Conservation (phyloP, 2,113 vertebrate species). For the Rallus limicola region DNA sequence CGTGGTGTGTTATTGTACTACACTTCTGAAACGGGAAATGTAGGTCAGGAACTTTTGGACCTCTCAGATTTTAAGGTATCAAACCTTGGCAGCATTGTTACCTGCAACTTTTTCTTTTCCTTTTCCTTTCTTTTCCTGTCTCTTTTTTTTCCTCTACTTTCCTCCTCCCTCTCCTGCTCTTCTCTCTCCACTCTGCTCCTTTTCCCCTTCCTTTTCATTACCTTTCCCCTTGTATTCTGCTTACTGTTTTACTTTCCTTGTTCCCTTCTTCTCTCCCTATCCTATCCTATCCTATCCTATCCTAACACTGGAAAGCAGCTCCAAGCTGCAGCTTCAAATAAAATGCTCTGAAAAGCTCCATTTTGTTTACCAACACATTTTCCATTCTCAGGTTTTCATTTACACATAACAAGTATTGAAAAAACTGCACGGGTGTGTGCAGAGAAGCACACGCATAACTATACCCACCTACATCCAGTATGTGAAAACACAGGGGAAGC, state of each 20-base stretch:
- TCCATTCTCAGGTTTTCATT: background rate
- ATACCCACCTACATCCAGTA: background rate
- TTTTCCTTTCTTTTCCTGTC: background rate
- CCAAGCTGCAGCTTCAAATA: background rate
- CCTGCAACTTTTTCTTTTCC: background rate
- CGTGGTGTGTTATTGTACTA: conserved; percentile 1
- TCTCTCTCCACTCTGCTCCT: background rate
- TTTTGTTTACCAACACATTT: background rate
- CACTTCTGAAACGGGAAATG: background rate
- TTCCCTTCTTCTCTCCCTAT: background rate
- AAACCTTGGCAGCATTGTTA: background rate
- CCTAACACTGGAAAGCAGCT: background rate
- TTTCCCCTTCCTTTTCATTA: background rate
- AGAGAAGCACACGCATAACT: background rate
- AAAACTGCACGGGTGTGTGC: background rate
- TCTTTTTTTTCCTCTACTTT: background rate
- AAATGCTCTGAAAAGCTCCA: background rate
- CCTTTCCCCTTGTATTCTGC: background rate
- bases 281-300: background rate
- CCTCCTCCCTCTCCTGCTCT: background rate
- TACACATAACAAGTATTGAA: background rate
- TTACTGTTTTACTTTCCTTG: background rate
- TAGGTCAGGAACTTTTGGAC: conserved; percentile 28
- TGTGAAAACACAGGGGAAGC: background rate
- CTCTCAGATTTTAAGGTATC: conserved; percentile 36